Conservation (phyloP, 2,888 invertebrate genomes). For the Ditula angustiorana region DNA sequence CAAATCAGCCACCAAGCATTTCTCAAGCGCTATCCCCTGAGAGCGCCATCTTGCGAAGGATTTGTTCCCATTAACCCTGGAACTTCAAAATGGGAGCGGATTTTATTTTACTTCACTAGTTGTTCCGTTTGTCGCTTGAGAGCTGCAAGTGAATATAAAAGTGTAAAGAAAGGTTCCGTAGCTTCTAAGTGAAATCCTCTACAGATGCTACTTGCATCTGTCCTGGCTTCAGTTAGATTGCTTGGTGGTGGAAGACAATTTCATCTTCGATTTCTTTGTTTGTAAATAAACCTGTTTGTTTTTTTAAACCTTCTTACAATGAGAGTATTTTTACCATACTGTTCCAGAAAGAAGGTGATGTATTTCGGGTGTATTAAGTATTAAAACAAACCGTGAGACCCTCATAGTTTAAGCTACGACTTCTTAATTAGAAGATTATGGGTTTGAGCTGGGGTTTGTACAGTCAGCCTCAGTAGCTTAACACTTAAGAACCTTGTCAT, state of each 20-base stretch:
- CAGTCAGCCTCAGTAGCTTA: too few relatives aligned
- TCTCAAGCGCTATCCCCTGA: constrained; percentile 8
- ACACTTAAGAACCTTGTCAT: too few relatives aligned
- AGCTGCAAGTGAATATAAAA: constrained; percentile 33
- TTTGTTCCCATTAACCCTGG: constrained; percentile 28
- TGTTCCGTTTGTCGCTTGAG: constrained; percentile 18
- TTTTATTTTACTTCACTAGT: constrained; percentile 36
- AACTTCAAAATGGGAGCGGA: constrained; percentile 36
- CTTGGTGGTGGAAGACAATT: background rate
- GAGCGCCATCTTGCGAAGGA: background rate
- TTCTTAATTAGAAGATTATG: too few relatives aligned
- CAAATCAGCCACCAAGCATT: constrained; percentile 1
- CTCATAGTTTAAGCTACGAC: too few relatives aligned
- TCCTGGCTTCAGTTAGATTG: background rate
- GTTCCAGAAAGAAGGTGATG: too few relatives aligned
- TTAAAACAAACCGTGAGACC: too few relatives aligned
- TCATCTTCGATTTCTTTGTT: background rate
- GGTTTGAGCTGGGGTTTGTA: too few relatives aligned
- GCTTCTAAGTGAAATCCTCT: background rate
- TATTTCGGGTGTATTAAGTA: too few relatives aligned
- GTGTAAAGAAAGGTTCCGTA: constrained; percentile 19
- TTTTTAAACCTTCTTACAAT: too few relatives aligned
- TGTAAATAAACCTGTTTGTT: too few relatives aligned
- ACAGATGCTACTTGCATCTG: background rate
- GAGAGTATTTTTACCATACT: too few relatives aligned